Evolutionary conservation across 2,113 vertebrate species (phyloP).

Genomic region (Crypturellus undulatus): DNA sequence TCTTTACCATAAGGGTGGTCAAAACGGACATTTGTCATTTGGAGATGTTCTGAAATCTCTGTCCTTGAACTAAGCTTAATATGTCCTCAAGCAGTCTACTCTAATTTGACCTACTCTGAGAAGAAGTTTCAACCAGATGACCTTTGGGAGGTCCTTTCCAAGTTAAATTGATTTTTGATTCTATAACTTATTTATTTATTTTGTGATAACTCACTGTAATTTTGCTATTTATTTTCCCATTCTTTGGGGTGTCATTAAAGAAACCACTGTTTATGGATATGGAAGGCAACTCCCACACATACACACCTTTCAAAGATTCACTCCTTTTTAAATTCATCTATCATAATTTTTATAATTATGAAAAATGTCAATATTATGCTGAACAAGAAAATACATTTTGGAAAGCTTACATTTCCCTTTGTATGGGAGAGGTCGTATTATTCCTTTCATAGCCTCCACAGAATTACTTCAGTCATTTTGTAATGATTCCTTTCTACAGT

Average conservation of each 20-base stretch:
- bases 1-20: not conserved
- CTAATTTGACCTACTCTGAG: not conserved
- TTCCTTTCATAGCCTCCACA: not conserved
- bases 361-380: not conserved
- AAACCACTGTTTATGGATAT: not conserved
- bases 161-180: not conserved
- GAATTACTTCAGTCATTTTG: not conserved
- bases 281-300: not conserved
- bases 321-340: not conserved
- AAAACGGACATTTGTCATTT: not conserved
- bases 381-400: not conserved
- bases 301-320: not conserved
- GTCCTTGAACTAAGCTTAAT: not conserved
- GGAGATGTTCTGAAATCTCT: not conserved
- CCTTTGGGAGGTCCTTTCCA: not conserved
- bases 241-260: not conserved
- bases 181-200: not conserved
- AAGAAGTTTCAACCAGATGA: not conserved
- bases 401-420: not conserved
- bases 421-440: not conserved
- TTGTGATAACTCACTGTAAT: not conserved
- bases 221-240: not conserved
- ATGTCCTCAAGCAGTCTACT: not conserved
- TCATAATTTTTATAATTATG: not conserved
- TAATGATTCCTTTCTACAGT: not conserved